Percentiles rank a stretch among this genome's conserved stretches.
phyloP scores from a whole-genome alignment of 2,113 vertebrate genomes.

The Asarcornis scutulata region DNA sequence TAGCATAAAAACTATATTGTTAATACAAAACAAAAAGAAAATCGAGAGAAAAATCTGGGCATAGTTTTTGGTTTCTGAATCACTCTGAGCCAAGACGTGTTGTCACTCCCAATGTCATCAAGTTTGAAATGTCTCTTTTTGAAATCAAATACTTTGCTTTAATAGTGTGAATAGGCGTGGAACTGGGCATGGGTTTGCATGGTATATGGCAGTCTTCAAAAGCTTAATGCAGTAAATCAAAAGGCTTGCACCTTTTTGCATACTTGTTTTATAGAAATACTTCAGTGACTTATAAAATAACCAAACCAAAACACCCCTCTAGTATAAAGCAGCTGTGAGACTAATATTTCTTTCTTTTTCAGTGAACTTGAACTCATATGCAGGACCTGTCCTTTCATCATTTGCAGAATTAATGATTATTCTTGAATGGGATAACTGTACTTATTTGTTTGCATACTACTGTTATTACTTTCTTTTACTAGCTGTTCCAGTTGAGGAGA shows the following conservation, averaged over 20 bases:
- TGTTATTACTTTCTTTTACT: background rate
- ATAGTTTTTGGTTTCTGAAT: background rate
- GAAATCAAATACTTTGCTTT: background rate
- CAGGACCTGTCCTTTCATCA: background rate
- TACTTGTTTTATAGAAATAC: background rate
- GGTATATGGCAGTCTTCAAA: background rate
- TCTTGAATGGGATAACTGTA: background rate
- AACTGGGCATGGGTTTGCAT: background rate
- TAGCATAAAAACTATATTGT: background rate
- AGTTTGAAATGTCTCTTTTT: background rate
- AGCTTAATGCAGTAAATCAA: background rate
- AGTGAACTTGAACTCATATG: background rate
- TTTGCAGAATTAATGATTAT: background rate
- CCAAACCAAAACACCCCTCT: background rate
- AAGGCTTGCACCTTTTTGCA: background rate
- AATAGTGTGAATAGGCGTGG: background rate
- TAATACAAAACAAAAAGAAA: background rate
- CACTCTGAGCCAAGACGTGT: background rate
- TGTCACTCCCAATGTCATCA: background rate
- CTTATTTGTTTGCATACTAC: background rate
- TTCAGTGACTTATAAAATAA: background rate
- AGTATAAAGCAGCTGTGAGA: background rate
- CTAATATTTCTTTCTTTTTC: background rate
- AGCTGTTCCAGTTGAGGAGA: background rate
- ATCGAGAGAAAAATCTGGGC: background rate